A percentile compares a stretch with the other conserved stretches of the same genome.
These are phyloP conservation scores for Fistularia tabacaria DNA, from an alignment of 2,797 vertebrate genomes.

Conservation along the genomic window DNA sequence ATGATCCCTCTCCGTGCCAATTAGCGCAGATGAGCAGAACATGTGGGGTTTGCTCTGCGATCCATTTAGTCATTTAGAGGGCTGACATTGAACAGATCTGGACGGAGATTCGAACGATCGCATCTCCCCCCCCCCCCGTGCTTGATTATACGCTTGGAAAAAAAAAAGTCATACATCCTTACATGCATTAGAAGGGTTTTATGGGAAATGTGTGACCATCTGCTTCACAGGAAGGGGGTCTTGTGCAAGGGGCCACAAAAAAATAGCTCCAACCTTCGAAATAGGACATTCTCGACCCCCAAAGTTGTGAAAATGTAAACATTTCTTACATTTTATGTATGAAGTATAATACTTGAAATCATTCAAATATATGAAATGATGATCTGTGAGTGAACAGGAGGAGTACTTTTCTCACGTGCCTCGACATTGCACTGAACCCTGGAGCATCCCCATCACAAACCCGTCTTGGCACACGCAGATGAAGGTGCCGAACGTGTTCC, in stretches of 20 bases:
- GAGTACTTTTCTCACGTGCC: constrained; percentile 28
- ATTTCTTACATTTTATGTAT: too few relatives aligned
- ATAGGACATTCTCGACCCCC: too few relatives aligned
- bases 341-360: too few relatives aligned
- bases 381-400: too few relatives aligned
- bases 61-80: constrained; percentile 47
- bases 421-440: constrained; percentile 58
- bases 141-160: too few relatives aligned
- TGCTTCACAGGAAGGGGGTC: constrained; percentile 3
- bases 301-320: too few relatives aligned
- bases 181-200: not conserved
- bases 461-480: constrained; percentile 63
- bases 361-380: too few relatives aligned
- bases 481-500: constrained; percentile 73
- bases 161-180: not conserved
- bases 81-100: constrained; percentile 47
- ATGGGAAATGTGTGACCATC: constrained; percentile 3
- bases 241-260: too few relatives aligned
- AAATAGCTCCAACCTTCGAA: too few relatives aligned
- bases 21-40: constrained; percentile 58
- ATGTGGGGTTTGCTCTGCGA: constrained; percentile 54
- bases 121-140: too few relatives aligned
- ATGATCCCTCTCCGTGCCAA: constrained; percentile 54
- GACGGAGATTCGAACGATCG: constrained; percentile 2
- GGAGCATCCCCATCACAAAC: constrained; percentile 55